Evolutionary conservation across 2,113 vertebrate species (phyloP).

Genomic region (Gobiocypris rarus): DNA sequence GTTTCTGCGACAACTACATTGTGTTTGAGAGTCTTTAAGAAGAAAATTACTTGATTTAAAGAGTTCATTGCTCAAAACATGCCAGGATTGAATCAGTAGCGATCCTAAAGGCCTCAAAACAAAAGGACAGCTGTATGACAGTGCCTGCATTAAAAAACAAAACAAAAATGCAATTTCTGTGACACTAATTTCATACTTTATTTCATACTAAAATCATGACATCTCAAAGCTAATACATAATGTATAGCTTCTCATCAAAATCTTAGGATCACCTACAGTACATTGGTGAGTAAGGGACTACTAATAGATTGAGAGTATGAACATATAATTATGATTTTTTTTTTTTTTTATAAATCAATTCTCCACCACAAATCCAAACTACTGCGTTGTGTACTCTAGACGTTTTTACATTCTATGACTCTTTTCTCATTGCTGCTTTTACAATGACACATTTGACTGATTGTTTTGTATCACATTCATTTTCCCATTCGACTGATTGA

Average conservation of each 20-base stretch:
- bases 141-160: slow-evolving; percentile 19
- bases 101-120: slow-evolving; percentile 22
- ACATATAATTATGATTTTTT: not conserved
- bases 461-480: not conserved
- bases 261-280: not conserved
- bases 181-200: slow-evolving; percentile 5
- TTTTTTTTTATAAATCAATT: slow-evolving; percentile 6
- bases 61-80: slow-evolving; percentile 58
- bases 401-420: not conserved
- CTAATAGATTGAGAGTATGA: slow-evolving; percentile 32
- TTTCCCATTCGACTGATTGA: not conserved
- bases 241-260: not conserved
- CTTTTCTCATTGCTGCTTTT: slow-evolving; percentile 15
- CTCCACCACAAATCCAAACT: slow-evolving; percentile 18
- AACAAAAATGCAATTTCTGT: slow-evolving; percentile 27
- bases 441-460: not conserved
- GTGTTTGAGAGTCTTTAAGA: slow-evolving; percentile 51
- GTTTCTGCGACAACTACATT: slow-evolving; percentile 44
- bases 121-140: slow-evolving; percentile 20
- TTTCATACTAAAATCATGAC: slow-evolving; percentile 6
- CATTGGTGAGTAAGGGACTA: slow-evolving; percentile 38
- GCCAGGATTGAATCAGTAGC: slow-evolving; percentile 49
- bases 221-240: not conserved
- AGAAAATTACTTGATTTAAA: slow-evolving; percentile 51
- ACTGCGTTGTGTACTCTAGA: not conserved